Conservation (phyloP, 2,797 vertebrate species). For the Simalia tracyae region DNA sequence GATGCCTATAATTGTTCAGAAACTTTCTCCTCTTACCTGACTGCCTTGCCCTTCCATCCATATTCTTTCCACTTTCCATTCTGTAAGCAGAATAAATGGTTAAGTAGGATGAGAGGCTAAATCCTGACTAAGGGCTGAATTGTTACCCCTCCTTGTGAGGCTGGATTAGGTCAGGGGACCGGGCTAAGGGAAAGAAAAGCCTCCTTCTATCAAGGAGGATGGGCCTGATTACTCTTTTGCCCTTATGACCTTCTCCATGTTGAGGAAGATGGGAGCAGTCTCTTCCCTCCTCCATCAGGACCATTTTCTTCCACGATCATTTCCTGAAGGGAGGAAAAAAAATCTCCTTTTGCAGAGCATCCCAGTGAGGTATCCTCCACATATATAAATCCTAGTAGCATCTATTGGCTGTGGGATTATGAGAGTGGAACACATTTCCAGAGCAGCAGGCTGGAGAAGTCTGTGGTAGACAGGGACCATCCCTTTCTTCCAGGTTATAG, state of each 20-base stretch:
- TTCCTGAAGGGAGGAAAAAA: not conserved
- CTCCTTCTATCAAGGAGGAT: not conserved
- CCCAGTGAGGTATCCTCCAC: no score
- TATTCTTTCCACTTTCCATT: not conserved
- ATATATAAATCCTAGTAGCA: no score
- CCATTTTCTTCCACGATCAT: not conserved
- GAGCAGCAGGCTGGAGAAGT: no score
- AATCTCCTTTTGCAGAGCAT: no score
- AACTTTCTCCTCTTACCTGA: not conserved
- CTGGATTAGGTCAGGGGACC: not conserved
- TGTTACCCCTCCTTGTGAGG: not conserved
- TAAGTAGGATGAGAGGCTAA: not conserved
- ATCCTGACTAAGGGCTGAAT: not conserved
- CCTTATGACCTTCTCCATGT: not conserved
- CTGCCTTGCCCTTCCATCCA: not conserved
- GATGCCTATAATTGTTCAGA: not conserved
- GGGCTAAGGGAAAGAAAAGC: not conserved
- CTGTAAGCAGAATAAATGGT: not conserved
- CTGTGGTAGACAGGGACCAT: no score
- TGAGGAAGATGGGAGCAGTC: not conserved
- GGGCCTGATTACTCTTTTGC: not conserved
- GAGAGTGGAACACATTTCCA: no score
- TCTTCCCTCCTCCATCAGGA: not conserved
- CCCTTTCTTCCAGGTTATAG: no score
- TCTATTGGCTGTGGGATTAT: no score